phyloP scores from a whole-genome alignment of 2,888 invertebrate species.

The Limnephilus auricula region DNA sequence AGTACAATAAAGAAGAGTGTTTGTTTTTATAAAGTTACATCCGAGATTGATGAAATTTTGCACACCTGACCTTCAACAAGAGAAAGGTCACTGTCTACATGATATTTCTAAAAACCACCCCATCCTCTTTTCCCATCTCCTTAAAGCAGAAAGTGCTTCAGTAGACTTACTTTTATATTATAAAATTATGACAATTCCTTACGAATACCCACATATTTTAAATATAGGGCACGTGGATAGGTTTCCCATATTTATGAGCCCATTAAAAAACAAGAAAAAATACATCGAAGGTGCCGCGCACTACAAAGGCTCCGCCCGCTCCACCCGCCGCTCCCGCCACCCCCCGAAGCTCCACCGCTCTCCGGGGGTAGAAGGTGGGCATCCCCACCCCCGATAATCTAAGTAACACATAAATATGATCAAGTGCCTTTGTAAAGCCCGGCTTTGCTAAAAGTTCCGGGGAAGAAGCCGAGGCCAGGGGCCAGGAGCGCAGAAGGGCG shows the following conservation, averaged over 20 bases:
- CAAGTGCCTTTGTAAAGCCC: conserved; percentile 75
- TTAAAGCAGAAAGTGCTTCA: too few species aligned
- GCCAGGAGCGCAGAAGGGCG: conserved; percentile 69
- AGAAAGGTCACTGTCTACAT: too few species aligned
- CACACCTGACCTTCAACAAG: too few species aligned
- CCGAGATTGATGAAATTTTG: too few species aligned
- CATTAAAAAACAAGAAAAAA: conserved; percentile 5
- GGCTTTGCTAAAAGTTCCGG: conserved; percentile 74
- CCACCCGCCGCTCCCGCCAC: conserved; percentile 20
- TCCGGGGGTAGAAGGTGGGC: not conserved
- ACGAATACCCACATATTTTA: not conserved
- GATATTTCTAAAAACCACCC: too few species aligned
- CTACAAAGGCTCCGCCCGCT: conserved; percentile 5
- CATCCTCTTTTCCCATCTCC: too few species aligned
- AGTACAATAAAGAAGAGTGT: too few species aligned
- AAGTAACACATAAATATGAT: conserved; percentile 76
- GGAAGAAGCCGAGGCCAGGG: conserved; percentile 66
- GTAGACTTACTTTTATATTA: too few species aligned
- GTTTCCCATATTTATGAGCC: not conserved
- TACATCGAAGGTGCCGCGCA: conserved; percentile 13
- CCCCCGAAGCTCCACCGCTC: conserved; percentile 31
- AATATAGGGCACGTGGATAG: not conserved
- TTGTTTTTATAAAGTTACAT: too few species aligned
- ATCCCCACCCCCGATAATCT: conserved; percentile 71
- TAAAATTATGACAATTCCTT: not conserved